Conservation (phyloP, 2,113 vertebrate species). For the Malurus elegans region DNA sequence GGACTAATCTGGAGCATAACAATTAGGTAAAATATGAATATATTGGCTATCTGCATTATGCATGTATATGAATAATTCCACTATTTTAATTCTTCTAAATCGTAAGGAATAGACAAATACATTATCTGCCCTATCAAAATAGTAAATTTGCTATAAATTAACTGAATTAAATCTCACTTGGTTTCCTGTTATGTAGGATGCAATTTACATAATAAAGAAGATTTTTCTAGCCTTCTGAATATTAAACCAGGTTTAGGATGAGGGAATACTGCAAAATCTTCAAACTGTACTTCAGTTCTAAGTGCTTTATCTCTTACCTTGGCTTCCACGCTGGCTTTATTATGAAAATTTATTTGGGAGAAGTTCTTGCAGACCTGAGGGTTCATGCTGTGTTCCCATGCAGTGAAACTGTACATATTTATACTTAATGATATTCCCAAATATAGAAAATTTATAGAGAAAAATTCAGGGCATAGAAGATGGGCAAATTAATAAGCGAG, state of each 20-base stretch:
- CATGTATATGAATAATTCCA: not conserved
- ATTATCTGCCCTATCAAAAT: constrained; percentile 24
- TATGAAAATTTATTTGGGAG: not conserved
- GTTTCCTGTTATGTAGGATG: not conserved
- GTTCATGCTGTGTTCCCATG: not conserved
- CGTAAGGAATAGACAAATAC: constrained; percentile 25
- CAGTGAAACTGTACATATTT: not conserved
- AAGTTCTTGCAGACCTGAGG: not conserved
- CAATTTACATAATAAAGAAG: constrained; percentile 4
- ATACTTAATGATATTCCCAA: not conserved
- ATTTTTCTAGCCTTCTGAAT: not conserved
- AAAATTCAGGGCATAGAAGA: not conserved
- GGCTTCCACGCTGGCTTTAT: not conserved
- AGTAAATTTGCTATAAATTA: constrained; percentile 26
- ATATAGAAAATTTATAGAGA: not conserved
- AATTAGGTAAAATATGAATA: constrained; percentile 15
- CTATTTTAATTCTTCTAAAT: constrained; percentile 15
- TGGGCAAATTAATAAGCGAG: not conserved
- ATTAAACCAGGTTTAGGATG: not conserved
- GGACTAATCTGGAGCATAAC: not conserved
- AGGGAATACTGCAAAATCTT: not conserved
- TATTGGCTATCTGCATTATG: not conserved
- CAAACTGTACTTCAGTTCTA: not conserved
- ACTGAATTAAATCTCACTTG: constrained; percentile 3
- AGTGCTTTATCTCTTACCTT: not conserved